Percentiles rank a stretch among this genome's conserved stretches.
phyloP scores from a whole-genome alignment of 2,113 vertebrate species.

The Chloropsis hardwickii region DNA sequence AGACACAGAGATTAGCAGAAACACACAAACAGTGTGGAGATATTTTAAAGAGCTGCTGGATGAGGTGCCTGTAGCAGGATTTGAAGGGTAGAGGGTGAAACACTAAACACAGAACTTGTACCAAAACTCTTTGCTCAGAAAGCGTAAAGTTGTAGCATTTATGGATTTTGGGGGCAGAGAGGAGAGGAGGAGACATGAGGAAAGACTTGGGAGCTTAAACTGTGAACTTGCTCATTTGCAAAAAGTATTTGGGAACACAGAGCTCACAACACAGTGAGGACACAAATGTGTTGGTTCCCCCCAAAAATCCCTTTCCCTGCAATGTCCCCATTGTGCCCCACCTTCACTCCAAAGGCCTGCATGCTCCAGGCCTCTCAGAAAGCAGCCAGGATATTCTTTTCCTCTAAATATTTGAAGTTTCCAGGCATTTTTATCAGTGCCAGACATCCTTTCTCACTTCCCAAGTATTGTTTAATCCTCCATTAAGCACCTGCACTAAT shows the following conservation, averaged over 20 bases:
- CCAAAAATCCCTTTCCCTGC: neutral
- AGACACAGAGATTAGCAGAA: neutral
- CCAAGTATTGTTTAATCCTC: neutral
- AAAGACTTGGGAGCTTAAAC: neutral
- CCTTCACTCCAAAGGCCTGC: neutral
- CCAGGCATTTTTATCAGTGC: neutral
- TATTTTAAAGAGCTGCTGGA: neutral
- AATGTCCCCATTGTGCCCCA: neutral
- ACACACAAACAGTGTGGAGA: neutral
- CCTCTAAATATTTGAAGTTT: neutral
- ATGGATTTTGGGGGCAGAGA: accelerated
- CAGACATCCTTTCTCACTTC: neutral
- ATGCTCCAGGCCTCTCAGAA: neutral
- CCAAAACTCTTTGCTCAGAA: neutral
- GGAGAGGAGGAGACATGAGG: neutral
- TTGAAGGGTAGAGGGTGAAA: neutral
- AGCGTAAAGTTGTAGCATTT: neutral
- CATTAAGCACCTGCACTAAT: neutral
- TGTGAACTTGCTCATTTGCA: neutral
- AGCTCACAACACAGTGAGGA: accelerated
- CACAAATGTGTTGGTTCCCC: neutral
- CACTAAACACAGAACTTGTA: neutral
- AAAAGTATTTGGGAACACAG: neutral
- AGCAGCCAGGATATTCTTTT: neutral
- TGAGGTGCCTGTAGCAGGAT: neutral